Evolutionary conservation across 2,888 invertebrate species (phyloP), one percentile per base, ranked within the genome.

Genomic region (Piscicola geometra): DNA sequence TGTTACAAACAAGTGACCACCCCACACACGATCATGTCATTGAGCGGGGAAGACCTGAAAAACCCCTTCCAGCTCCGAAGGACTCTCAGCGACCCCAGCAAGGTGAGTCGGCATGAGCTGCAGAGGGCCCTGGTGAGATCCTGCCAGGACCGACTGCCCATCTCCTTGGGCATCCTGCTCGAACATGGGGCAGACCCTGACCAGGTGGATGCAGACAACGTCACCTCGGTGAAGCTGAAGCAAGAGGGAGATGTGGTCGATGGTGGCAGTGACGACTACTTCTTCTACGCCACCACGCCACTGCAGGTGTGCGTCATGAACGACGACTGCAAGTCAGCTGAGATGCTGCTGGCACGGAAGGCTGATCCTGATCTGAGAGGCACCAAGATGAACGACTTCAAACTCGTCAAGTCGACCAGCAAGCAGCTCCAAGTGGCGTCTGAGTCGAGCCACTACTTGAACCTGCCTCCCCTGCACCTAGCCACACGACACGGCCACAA

Each of bases 401-500:
- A 70, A 15, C 12, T 70, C 18, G 35, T 1, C 2, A 64, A 28
- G 25, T 32, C 32, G 12, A 3, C 60, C n/a, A 33, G n/a, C 12
- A 32, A 60, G 28, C 60, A 64, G 5, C 18, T 28, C 1, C 36
- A 73, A 3, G 21, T 64, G 28, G n/a, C 35, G 18, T 30, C 32
- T n/a, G 67, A 67, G 28, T 15, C 18, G 9, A 28, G 9, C 33
- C 30, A 15, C 33, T 67, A 35, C 35, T 5, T 32, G 3, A 64
- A 73, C 41, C 64, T 64, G 5, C 73, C 73, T 2, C 73, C 73
- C 18, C 64, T 73, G 18, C 73, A 73, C 30, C 60, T 73, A 15
- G 73, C 73, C 32, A 73, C 73, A 5, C 47, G 73, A 60, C 73
- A 73, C 41, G 73, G 73, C 25, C 73, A 73, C 56, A 32, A 35